A percentile compares a stretch with the other conserved stretches of the same genome.
Conservation (phyloP, 2,888 invertebrate genomes). For the Germaria angustata region DNA sequence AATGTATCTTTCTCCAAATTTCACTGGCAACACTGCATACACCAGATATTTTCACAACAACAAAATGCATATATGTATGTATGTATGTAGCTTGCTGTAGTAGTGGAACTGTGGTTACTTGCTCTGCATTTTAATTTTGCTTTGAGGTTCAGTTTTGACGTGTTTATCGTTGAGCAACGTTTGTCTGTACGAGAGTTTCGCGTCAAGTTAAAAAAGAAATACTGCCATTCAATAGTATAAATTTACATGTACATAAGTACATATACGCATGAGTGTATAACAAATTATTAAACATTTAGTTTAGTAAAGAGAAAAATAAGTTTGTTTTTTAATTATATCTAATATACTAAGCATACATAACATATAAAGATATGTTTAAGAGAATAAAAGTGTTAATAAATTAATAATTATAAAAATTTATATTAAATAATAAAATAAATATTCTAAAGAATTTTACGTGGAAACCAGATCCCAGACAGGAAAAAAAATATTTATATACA, state of each 20-base stretch:
- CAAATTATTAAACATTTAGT: slow-evolving; percentile 21
- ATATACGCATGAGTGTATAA: neutral
- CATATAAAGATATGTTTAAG: neutral
- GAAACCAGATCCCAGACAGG: slow-evolving; percentile 52
- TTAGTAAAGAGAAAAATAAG: neutral
- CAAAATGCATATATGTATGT: too few species aligned
- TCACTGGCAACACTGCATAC: too few species aligned
- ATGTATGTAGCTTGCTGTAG: neutral
- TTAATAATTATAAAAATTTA: neutral
- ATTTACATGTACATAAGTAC: neutral
- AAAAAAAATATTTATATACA: slow-evolving; percentile 16
- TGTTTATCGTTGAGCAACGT: slow-evolving; percentile 49
- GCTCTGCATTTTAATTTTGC: slow-evolving; percentile 21
- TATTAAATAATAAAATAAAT: neutral
- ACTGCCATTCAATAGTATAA: slow-evolving; percentile 15
- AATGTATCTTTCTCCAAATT: too few species aligned
- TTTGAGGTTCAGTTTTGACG: slow-evolving; percentile 29
- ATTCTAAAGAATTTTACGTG: neutral
- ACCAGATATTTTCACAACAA: neutral
- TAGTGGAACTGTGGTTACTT: neutral
- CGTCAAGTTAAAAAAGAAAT: slow-evolving; percentile 20
- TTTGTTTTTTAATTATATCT: neutral
- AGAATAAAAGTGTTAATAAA: neutral
- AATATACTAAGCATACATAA: neutral
- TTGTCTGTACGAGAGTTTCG: slow-evolving; percentile 26